Percentiles rank a stretch among this genome's conserved stretches.
phyloP scores from a whole-genome alignment of 2,888 invertebrate genomes.

The Thecophora atra region DNA sequence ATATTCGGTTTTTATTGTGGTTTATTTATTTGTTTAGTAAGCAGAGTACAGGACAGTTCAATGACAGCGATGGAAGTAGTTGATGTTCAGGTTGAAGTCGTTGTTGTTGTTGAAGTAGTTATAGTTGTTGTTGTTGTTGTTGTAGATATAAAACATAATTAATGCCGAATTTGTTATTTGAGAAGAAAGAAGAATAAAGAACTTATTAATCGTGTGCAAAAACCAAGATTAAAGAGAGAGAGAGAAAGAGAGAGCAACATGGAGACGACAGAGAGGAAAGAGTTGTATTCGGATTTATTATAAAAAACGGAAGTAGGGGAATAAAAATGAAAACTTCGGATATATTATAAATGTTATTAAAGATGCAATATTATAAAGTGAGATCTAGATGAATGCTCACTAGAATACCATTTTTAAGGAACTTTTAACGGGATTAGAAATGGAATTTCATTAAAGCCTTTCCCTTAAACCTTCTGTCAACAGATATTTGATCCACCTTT shows the following conservation, averaged over 20 bases:
- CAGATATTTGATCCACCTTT: too few relatives aligned
- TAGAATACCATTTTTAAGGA: too few relatives aligned
- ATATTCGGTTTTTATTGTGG: background rate
- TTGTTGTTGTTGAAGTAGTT: conserved; percentile 20
- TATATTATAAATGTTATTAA: too few relatives aligned
- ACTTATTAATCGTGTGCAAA: conserved; percentile 10
- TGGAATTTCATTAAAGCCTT: too few relatives aligned
- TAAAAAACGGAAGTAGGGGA: too few relatives aligned
- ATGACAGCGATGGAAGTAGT: conserved; percentile 32
- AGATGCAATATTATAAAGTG: too few relatives aligned
- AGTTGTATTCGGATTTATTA: background rate
- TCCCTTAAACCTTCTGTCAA: too few relatives aligned
- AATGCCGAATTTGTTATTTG: conserved; percentile 39
- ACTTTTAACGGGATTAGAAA: too few relatives aligned
- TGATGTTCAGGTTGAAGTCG: conserved; percentile 11
- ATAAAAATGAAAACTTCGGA: too few relatives aligned
- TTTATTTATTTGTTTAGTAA: conserved; percentile 4
- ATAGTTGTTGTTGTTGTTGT: conserved; percentile 38
- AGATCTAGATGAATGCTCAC: too few relatives aligned
- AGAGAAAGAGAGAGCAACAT: background rate
- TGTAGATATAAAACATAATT: conserved; percentile 37
- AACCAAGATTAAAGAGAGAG: background rate
- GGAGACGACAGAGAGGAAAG: background rate
- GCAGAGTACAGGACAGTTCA: conserved; percentile 28
- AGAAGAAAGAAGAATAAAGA: conserved; percentile 33